Evolutionary conservation across 2,113 vertebrate genomes (phyloP), one percentile per base, ranked within the genome.

Genomic region (Danionella cerebrum): DNA sequence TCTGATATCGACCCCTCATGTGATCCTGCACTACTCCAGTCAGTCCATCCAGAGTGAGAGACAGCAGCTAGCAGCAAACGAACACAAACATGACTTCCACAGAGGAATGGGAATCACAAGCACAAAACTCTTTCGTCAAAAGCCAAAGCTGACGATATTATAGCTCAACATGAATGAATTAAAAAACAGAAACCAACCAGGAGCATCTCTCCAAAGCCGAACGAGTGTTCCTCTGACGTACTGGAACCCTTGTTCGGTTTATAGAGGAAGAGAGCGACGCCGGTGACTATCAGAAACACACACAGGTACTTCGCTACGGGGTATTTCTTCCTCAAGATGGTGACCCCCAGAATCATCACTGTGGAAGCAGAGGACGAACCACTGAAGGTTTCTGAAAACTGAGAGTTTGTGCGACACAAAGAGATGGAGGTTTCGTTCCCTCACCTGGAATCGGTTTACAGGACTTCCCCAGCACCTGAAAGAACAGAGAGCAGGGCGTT

Each of bases 331-430:
- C 88, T 84, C 71, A 97, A 86, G 73, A 98, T 77, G 0, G 92
- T 95, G 75, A 98, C 96, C 38, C 96, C 94, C 1, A 99, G 84
- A n/a, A 97, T 89, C 96, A 98, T 98, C 73, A 99, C 95, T 99
- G 84, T 0, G 76, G 60, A 69, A 33, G 2, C 42, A 62, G 14
- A 29, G 12, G 3, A 62, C 10, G 64, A 38, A 21, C n/a, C n/a
- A n/a, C n/a, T n/a, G n/a, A n/a, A n/a, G n/a, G n/a, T 16, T n/a
- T 22, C n/a, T 21, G 29, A 31, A 66, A 27, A 10, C n/a, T n/a
- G 2, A 65, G n/a, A n/a, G n/a, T 52, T 16, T 33, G 18, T 47
- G 3, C 12, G 12, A 42, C 14, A 24, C 8, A 57, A 33, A 38
- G 12, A 9, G 6, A 24, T 45, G 51, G 0, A 69, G n/a, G 25